phyloP scores from a whole-genome alignment of 2,797 vertebrate genomes.

The Sandelia bainsii region DNA sequence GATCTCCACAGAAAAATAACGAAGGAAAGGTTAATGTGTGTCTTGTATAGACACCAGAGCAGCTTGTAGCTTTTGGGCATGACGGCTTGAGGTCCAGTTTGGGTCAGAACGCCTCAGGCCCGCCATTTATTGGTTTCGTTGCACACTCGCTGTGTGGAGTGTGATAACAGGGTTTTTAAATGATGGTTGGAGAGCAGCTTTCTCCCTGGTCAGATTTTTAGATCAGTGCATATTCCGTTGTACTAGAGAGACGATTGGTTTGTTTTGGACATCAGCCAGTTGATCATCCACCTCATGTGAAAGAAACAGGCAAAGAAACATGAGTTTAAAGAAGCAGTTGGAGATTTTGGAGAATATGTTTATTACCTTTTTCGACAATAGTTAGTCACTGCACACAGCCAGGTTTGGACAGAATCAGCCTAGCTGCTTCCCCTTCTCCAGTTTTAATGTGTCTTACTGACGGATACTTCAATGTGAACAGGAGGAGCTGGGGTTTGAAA shows the following conservation, averaged over 20 bases:
- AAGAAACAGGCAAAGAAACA: too few species aligned
- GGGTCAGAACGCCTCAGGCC: conserved; percentile 71
- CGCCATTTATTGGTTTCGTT: conserved; percentile 63
- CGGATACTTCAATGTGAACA: too few species aligned
- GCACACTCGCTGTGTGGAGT: conserved; percentile 29
- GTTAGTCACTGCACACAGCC: too few species aligned
- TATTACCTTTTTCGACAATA: too few species aligned
- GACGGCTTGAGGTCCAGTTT: conserved; percentile 69
- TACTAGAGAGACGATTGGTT: background rate
- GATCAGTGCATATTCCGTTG: conserved; percentile 21
- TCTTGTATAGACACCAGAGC: conserved; percentile 81
- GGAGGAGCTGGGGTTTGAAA: too few species aligned
- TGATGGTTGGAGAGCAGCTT: conserved; percentile 45
- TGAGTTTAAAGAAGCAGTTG: too few species aligned
- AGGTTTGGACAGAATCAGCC: too few species aligned
- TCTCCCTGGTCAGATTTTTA: conserved; percentile 33
- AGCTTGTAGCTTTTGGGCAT: conserved; percentile 81
- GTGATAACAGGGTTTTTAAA: conserved; percentile 40
- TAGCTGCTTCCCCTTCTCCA: too few species aligned
- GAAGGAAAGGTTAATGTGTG: conserved; percentile 81
- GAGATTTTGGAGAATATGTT: too few species aligned
- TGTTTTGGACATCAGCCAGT: conserved; percentile 3
- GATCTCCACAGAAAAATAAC: conserved; percentile 73
- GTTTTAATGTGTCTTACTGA: too few species aligned
- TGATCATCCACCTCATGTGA: background rate